Percentiles rank a stretch among this genome's conserved stretches.
Conservation (phyloP, 2,113 vertebrate genomes). For the Barnardius zonarius region DNA sequence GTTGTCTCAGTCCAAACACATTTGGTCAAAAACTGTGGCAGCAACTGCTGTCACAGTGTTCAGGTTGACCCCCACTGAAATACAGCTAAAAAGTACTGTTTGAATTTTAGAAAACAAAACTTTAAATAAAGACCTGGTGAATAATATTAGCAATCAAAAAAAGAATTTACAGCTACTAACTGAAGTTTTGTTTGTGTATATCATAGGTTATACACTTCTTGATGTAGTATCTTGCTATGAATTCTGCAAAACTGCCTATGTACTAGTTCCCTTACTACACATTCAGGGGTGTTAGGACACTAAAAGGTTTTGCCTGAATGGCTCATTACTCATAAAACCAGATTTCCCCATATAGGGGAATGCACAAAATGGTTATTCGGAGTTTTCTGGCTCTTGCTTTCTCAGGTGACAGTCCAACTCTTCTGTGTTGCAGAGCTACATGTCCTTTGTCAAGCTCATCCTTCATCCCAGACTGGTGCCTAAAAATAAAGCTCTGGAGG, state of each 20-base stretch:
- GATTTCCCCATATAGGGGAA: neutral
- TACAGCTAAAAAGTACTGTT: neutral
- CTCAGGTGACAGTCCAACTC: neutral
- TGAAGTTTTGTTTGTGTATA: neutral
- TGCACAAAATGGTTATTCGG: neutral
- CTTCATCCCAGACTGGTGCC: neutral
- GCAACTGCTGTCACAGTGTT: neutral
- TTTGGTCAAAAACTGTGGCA: neutral
- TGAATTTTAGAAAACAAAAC: neutral
- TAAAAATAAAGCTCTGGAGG: neutral
- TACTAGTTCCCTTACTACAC: neutral
- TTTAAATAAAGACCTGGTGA: neutral
- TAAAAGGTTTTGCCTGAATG: neutral
- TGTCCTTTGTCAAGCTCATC: neutral
- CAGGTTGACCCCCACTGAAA: neutral
- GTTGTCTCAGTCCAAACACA: constrained; percentile 16
- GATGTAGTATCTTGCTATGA: neutral
- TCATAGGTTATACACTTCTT: neutral
- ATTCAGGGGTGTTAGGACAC: neutral
- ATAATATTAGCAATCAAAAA: neutral
- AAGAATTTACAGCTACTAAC: neutral
- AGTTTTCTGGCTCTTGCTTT: neutral
- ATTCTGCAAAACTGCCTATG: neutral
- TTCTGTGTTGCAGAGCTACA: neutral
- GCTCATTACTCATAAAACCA: neutral